Base-by-base conservation (phyloP, 1,140 invertebrate genomes). In the Anastatus disparis region DNA sequence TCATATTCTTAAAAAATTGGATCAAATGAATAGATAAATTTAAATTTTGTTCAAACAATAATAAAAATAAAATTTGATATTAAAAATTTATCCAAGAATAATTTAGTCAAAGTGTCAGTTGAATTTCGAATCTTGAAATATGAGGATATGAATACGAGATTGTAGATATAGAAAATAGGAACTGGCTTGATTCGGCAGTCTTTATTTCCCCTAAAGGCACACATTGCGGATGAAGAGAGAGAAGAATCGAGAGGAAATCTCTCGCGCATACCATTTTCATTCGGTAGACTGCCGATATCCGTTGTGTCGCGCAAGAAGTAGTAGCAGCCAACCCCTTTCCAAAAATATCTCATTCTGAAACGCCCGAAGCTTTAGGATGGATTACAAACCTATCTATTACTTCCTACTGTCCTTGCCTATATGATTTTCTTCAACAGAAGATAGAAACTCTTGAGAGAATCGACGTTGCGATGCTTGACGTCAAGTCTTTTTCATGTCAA, bases 331-430 rank as follows among this genome's bases (percentile, higher is more conserved):
- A 78, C 78, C 78, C 77, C 79, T 76, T 80, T 80, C 81, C 82
- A 81, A 84, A n/a, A 86, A 86, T 85, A 86, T 86, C 84, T 85
- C 84, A 85, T 86, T 85, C 80, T 79, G 77, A 80, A 86, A 79
- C 79, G 85, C 83, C 85, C 75, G 42, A 77, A 85, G 85, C 84
- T 77, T n/a, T 75, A 77, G 77, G 79, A 84, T 84, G 82, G 83
- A 85, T 85, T 85, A 85, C 84, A 86, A 85, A 85, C 84, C 85
- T 85, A 85, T 86, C 83, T 84, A 84, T 86, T 84, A 85, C 83
- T 83, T 80, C 75, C 79, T n/a, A 27, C 81, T 84, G 80, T 82
- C 81, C 81, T 74, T 68, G 68, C 72, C 69, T n/a, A n/a, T n/a
- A n/a, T n/a, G n/a, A n/a, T n/a, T 74, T 72, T 72, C 68, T 72